Evolutionary conservation across 2,113 vertebrate genomes (phyloP).

Genomic region (Tympanuchus pallidicinctus): DNA sequence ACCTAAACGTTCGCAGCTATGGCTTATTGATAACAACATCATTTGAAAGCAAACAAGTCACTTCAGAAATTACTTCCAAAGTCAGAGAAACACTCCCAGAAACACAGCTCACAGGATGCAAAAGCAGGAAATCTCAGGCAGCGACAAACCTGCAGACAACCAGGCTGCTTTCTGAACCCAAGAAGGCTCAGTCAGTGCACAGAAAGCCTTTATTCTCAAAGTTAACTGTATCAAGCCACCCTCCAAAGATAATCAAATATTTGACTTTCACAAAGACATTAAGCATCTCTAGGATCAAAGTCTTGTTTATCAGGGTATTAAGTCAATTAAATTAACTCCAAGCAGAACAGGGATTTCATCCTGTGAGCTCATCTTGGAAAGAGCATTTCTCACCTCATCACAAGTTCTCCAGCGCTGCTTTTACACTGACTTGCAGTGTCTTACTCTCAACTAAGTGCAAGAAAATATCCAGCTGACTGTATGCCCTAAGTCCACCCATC

Average conservation of each 20-base stretch:
- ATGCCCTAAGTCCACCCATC: not conserved
- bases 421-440: not conserved
- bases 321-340: slow-evolving; percentile 43
- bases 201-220: slow-evolving; percentile 1
- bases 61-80: not conserved
- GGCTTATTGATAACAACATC: not conserved
- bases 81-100: not conserved
- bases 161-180: not conserved
- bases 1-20: not conserved
- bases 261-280: slow-evolving; percentile 49
- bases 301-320: slow-evolving; percentile 49
- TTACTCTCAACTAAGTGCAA: not conserved
- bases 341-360: slow-evolving; percentile 1
- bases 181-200: not conserved
- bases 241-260: slow-evolving; percentile 36
- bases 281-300: slow-evolving; percentile 46
- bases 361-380: not conserved
- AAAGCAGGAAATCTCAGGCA: not conserved
- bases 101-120: accelerated
- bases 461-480: not conserved
- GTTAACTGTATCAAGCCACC: not conserved
- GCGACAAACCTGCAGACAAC: not conserved
- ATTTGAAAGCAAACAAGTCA: not conserved
- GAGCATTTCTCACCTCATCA: not conserved
- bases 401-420: not conserved